phyloP scores from a whole-genome alignment of 2,888 invertebrate species.

The Acleris holmiana region DNA sequence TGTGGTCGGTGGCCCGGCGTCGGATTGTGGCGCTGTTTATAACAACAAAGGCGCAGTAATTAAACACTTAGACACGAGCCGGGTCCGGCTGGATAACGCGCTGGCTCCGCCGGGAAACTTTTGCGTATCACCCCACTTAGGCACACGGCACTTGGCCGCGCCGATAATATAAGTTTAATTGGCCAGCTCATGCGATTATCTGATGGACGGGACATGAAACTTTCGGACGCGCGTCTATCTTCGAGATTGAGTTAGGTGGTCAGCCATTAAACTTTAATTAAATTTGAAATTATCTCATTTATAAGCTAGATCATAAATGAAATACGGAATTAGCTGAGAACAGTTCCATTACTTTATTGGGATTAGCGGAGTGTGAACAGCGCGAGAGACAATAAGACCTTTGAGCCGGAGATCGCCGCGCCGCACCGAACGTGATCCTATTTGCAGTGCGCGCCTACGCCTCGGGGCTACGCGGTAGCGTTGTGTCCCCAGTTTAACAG shows the following conservation, averaged over 20 bases:
- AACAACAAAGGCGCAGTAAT: conserved; percentile 74
- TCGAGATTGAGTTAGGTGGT: background rate
- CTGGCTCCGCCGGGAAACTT: conserved; percentile 40
- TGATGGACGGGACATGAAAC: conserved; percentile 13
- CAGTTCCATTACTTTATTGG: conserved; percentile 35
- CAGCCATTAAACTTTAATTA: background rate
- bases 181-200: conserved; percentile 23
- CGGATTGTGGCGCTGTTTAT: conserved; percentile 66
- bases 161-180: conserved; percentile 33
- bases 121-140: conserved; percentile 38
- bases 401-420: conserved; percentile 37
- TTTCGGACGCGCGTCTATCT: conserved; percentile 13
- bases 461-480: conserved; percentile 75
- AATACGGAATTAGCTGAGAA: conserved; percentile 4
- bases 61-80: conserved; percentile 67
- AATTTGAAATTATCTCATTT: background rate
- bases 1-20: conserved; percentile 57
- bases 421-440: conserved; percentile 49
- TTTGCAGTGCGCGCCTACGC: conserved; percentile 82
- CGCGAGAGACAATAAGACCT: conserved; percentile 36
- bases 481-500: conserved; percentile 67
- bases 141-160: conserved; percentile 28
- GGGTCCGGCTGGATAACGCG: conserved; percentile 54
- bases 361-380: conserved; percentile 39
- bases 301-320: background rate